Percentiles rank a stretch among this genome's conserved stretches.
Evolutionary conservation across 2,797 vertebrate genomes (phyloP).

Genomic region (Danio choprae): DNA sequence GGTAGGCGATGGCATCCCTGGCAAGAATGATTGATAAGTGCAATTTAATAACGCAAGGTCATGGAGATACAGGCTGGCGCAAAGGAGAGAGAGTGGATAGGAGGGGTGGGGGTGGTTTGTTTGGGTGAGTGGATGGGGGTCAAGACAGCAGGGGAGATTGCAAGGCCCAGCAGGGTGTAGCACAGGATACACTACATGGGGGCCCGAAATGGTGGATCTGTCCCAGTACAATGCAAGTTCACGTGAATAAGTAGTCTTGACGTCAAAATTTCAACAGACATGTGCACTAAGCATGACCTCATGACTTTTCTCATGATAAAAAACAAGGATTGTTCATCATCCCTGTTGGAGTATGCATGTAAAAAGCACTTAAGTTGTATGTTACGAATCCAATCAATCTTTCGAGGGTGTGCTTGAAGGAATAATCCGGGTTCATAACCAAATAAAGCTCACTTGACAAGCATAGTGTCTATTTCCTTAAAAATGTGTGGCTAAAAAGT

Average conservation of each 20-base stretch:
- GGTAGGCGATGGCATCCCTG: slow-evolving; percentile 94
- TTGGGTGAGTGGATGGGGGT: slow-evolving; percentile 22
- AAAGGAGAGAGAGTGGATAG: slow-evolving; percentile 74
- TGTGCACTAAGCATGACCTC: neutral
- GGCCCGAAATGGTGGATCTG: neutral
- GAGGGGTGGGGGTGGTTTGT: slow-evolving; percentile 55
- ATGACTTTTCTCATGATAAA: neutral
- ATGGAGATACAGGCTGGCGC: slow-evolving; percentile 78
- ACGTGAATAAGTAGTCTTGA: neutral
- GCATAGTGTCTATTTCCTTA: neutral
- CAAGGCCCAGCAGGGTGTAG: slow-evolving; percentile 31
- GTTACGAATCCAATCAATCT: neutral
- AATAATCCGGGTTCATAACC: neutral
- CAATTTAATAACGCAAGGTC: slow-evolving; percentile 87
- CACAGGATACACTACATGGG: slow-evolving; percentile 30
- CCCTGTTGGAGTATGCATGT: neutral
- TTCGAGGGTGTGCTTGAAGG: neutral
- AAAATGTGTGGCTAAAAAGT: neutral
- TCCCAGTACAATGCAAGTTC: slow-evolving; percentile 11
- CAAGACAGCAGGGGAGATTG: slow-evolving; percentile 17
- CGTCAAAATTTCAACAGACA: neutral
- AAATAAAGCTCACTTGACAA: neutral
- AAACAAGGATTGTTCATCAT: neutral
- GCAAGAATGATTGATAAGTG: slow-evolving; percentile 91
- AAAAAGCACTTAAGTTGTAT: neutral